Conservation (phyloP, 2,797 vertebrate species). For the Cirrhinus mrigala region DNA sequence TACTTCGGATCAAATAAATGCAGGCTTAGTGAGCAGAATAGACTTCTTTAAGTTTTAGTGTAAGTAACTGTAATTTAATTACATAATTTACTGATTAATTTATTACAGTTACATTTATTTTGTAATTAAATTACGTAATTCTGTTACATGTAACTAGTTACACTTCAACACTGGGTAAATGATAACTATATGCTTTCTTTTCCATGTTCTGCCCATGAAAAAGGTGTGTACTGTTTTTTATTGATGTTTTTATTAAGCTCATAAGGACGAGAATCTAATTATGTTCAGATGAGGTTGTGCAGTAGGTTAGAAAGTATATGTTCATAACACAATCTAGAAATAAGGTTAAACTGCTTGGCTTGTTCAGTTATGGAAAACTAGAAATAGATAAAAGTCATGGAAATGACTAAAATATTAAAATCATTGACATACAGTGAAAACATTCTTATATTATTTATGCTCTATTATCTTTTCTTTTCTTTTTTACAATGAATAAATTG, state of each 20-base stretch:
- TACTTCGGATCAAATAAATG: no score
- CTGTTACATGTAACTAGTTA: no score
- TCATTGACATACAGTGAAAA: not conserved
- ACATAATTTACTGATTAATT: no score
- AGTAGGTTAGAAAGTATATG: conserved; percentile 5
- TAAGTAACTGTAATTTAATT: no score
- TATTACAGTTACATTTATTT: no score
- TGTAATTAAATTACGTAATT: no score
- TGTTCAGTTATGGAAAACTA: not conserved
- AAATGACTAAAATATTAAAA: not conserved
- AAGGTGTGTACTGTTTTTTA: not conserved
- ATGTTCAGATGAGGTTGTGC: conserved; percentile 33
- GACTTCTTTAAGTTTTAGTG: no score
- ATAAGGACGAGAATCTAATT: conserved; percentile 3
- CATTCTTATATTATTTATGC: not conserved
- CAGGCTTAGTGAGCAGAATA: no score
- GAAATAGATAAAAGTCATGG: not conserved
- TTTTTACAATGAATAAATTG: not conserved
- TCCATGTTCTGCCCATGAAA: not conserved
- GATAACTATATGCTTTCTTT: not conserved
- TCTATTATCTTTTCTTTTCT: not conserved
- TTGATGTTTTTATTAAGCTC: conserved; percentile 6
- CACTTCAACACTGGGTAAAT: not conserved
- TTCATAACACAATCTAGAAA: conserved; percentile 18
- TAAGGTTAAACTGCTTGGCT: not conserved